Base-by-base conservation (phyloP, 2,113 vertebrate genomes). In the Crotalus helleri region DNA sequence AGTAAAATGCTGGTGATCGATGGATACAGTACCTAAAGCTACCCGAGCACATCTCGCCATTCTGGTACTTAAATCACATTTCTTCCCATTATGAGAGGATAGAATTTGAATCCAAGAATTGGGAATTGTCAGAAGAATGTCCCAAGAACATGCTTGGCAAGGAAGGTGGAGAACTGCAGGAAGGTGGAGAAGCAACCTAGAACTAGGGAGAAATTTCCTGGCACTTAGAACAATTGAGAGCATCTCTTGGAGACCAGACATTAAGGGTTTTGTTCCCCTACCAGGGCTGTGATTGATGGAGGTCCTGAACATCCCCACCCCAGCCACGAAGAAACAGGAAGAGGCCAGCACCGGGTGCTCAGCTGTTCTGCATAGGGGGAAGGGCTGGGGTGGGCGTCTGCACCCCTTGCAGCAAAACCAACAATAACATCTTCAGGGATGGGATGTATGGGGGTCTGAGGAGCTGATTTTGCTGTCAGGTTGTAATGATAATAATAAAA, bases 391-490 rank as follows among this genome's bases (percentile, higher is more conserved):
- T 88, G 39, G 89, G 90, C 0, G 4, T 44, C 7, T 3, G 46
- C 53, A 17, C 5, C 91, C 58, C 49, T 64, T 49, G n/a, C 33
- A 12, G 24, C 55, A 61, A 11, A 8, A 46, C 6, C n/a, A 33
- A 1, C 7, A 7, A 46, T n/a, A n/a, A 29, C 10, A 24, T 49
- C 46, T 19, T 74, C 53, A 23, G 51, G 26, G 15, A 9, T 15
- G 69, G 54, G 44, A 15, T 10, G 88, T 29, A 44, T 5, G 91
- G 19, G 46, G 12, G 49, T 69, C 69, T 29, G 15, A 10, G 21
- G 61, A 61, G 39, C 33, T 59, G 54, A 53, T 61, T 91, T 91
- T 33, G 61, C 89, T 88, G 81, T 92, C 81, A 92, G 91, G 17
- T 15, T 24, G 11, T n/a, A 51, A 85, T 13, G 13, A 29, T 55